Evolutionary conservation across 2,113 vertebrate species (phyloP), one percentile per base, ranked within the genome.

Genomic region (Bubo bubo): DNA sequence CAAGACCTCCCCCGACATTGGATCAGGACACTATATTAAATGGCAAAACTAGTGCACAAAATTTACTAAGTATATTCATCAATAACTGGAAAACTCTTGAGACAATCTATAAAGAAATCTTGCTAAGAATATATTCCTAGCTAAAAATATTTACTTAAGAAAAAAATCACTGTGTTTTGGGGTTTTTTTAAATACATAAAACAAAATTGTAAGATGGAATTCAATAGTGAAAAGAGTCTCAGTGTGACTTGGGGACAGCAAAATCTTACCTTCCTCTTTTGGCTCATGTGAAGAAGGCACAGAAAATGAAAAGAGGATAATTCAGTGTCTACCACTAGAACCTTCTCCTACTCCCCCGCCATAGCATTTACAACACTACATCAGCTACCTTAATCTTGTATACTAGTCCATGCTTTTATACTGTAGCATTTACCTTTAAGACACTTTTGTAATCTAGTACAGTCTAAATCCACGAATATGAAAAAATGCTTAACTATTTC

Each of bases 321-420:
- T 11, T 22, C 0, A 0, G 6, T 22, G 4, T 32, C 49, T 68
- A 55, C 10, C 26, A 55, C 16, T 32, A 21, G 12, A 27, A 1
- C 9, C 16, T 60, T 55, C 60, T 64, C 32, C 39, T 35, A 12
- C 15, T 43, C 16, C 20, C 6, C 5, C 2, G 5, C 20, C 12
- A 28, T 1, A 73, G 28, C 68, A 63, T 34, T 66, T 52, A 28
- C 23, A 85, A 8, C 10, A 62, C 37, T 19, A 21, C 6, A 28
- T 55, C 4, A 22, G 32, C 32, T 76, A 10, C 13, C 20, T 74
- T 52, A 62, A 60, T 30, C 9, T 93, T 4, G 0, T 12, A 21
- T 4, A 47, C 3, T 52, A 66, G 8, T 23, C 20, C 43, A 13
- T 19, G 20, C 4, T 39, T 62, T 53, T 17, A 11, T 28, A n/a